Conservation (phyloP, 2,797 vertebrate genomes). For the Rousettus madagascariensis region DNA sequence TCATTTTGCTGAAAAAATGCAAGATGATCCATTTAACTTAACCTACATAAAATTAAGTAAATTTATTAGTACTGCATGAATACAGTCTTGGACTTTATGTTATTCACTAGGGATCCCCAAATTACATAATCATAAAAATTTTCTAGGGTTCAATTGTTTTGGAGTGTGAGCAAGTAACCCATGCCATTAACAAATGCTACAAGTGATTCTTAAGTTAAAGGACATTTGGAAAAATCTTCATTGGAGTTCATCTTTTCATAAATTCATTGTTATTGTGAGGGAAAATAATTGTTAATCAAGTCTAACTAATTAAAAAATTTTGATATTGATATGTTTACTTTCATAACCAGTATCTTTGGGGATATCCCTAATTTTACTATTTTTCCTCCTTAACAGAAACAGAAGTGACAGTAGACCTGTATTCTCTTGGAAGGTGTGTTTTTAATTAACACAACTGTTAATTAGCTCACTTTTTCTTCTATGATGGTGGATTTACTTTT, state of each 20-base stretch:
- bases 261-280: constrained; percentile 13
- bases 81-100: background rate
- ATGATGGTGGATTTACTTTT: background rate
- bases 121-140: background rate
- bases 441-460: constrained; percentile 6
- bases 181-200: background rate
- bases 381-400: constrained; percentile 45
- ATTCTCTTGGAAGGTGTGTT: background rate
- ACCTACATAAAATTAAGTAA: background rate
- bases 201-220: background rate
- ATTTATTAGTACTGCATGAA: background rate
- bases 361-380: background rate
- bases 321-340: constrained; percentile 25
- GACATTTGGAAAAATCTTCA: background rate
- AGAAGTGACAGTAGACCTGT: background rate
- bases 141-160: background rate
- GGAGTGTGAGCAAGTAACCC: background rate
- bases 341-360: background rate
- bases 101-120: background rate
- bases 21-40: background rate
- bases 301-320: background rate
- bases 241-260: constrained; percentile 10
- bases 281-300: background rate
- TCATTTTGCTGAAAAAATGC: constrained; percentile 27
- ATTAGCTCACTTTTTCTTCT: constrained; percentile 34